phyloP scores from a whole-genome alignment of 2,888 invertebrate genomes.

The Apodemia zela region DNA sequence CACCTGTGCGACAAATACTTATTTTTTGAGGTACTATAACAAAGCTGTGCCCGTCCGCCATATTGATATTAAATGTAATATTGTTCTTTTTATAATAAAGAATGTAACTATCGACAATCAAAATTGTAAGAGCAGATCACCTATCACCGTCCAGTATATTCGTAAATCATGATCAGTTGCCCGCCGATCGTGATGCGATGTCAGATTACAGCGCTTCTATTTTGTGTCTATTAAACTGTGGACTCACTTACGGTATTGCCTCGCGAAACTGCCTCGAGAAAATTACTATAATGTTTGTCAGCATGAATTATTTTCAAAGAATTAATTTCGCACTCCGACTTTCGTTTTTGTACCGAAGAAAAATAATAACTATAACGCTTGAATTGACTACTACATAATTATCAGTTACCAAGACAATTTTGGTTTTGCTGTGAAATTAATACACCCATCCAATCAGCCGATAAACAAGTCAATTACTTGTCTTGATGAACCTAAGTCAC shows the following conservation, averaged over 20 bases:
- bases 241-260: constrained; percentile 22
- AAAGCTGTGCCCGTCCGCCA: constrained; percentile 1
- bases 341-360: no score
- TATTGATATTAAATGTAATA: constrained; percentile 4
- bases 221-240: constrained; percentile 75
- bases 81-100: constrained; percentile 25
- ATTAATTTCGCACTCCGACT: no score
- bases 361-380: no score
- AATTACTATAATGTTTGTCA: not conserved
- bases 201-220: constrained; percentile 73
- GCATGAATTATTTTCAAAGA: no score
- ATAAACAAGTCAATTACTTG: no score
- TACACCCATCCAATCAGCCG: no score
- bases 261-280: not conserved
- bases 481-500: no score
- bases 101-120: constrained; percentile 52
- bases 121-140: constrained; percentile 65
- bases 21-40: not conserved
- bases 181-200: constrained; percentile 71
- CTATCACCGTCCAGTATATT: constrained; percentile 68
- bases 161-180: constrained; percentile 77
- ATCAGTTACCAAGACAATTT: no score
- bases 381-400: no score
- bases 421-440: no score
- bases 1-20: no score